Percentiles rank a stretch among this genome's conserved stretches.
These are phyloP conservation scores for Paracentrotus lividus DNA, from an alignment of 53 echinoderm and acorn worm species.

Conservation along the genomic window DNA sequence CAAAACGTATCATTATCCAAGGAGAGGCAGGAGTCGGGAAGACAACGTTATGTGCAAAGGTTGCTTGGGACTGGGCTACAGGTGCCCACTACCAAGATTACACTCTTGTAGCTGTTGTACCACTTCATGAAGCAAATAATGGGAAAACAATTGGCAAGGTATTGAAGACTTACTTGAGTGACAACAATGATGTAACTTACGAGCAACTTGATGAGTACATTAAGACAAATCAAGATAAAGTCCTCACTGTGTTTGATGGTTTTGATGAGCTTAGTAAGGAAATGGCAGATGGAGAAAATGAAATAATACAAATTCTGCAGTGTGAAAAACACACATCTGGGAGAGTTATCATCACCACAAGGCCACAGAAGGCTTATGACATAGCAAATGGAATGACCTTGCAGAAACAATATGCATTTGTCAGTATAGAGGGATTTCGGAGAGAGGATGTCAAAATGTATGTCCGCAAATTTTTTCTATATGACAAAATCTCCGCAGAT, in stretches of 20 bases:
- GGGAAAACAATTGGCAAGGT: background rate
- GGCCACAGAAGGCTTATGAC: too few species aligned
- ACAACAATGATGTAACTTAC: background rate
- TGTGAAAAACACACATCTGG: too few species aligned
- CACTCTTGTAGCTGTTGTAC: background rate
- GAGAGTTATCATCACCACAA: too few species aligned
- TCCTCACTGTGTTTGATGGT: background rate
- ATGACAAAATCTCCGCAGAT: background rate
- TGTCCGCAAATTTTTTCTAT: too few species aligned
- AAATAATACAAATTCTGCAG: background rate
- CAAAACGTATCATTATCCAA: too few species aligned
- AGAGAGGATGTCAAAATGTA: too few species aligned
- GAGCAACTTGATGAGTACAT: conserved; percentile 5
- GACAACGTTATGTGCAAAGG: too few species aligned
- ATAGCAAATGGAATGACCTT: too few species aligned
- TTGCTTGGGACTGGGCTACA: background rate
- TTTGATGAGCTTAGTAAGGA: background rate
- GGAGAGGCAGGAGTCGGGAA: too few species aligned
- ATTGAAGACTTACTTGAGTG: background rate
- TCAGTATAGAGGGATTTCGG: too few species aligned
- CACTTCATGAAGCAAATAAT: background rate
- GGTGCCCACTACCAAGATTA: background rate
- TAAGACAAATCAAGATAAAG: background rate
- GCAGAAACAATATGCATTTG: too few species aligned
- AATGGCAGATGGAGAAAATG: background rate